A percentile compares a stretch with the other conserved stretches of the same genome.
Evolutionary conservation across 1,140 invertebrate species (phyloP).

Genomic region (Popillia japonica): DNA sequence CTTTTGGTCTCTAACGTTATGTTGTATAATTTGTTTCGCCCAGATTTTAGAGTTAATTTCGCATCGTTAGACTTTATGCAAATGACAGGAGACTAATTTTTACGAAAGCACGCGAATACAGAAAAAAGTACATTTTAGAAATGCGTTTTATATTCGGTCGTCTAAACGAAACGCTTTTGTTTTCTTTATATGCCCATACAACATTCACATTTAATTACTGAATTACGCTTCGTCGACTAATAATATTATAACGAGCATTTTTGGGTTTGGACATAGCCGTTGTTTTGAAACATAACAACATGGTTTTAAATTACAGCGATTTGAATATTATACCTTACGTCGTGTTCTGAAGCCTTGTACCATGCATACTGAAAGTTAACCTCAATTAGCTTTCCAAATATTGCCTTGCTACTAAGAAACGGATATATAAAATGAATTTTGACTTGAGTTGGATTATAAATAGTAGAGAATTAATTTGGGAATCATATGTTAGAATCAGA

Average conservation of each 20-base stretch:
- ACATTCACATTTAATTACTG: neutral
- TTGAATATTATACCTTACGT: no score
- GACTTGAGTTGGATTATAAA: no score
- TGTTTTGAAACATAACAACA: no score
- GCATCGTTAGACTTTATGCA: constrained; percentile 13
- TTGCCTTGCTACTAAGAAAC: no score
- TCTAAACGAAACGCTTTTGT: neutral
- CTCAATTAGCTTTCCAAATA: no score
- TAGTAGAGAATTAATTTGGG: no score
- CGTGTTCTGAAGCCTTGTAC: no score
- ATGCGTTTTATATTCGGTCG: neutral
- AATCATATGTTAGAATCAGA: no score
- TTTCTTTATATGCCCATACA: neutral
- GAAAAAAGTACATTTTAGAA: neutral
- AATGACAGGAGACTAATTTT: constrained; percentile 11
- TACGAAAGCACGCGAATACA: neutral
- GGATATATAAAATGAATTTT: no score
- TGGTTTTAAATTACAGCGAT: no score
- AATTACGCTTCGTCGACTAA: neutral
- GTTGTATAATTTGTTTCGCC: constrained; percentile 5
- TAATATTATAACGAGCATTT: neutral
- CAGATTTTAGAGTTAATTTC: constrained; percentile 9
- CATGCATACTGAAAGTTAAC: no score
- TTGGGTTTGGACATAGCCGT: neutral
- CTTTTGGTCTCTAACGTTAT: neutral